Evolutionary conservation across 2,113 vertebrate genomes (phyloP), one percentile per base, ranked within the genome.

Genomic region (Speoplatyrhinus poulsoni): DNA sequence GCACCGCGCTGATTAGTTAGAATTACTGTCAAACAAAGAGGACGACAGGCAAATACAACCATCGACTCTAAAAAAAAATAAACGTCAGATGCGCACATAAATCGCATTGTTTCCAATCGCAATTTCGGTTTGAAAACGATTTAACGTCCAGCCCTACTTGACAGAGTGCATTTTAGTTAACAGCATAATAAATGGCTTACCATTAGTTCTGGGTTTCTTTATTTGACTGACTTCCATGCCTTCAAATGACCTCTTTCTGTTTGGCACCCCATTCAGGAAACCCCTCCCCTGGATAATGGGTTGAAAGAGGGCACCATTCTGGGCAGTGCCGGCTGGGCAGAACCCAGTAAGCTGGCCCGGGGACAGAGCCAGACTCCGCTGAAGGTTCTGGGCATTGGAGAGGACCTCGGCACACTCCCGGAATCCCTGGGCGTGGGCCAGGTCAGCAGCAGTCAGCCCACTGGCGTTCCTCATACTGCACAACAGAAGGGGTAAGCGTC

Each of bases 381-480:
- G 91, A 80, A 90, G 93, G 85, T 95, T 97, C 93, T 96, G 97
- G 87, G 96, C 93, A 92, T 95, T 96, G 93, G 95, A 94, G 85
- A 99, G 96, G 92, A 97, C 94, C 91, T 94, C 95, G 80, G 96
- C 93, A 74, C 98, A 98, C 85, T 98, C 95, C 76, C 88, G 94
- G 94, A 99, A 99, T 77, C 98, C 98, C 93, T 99, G 98, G 90
- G 96, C 95, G 80, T 95, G 95, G 87, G 98, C 98, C 94, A 99
- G 95, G 92, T 99, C 96, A 82, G 97, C 98, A 85, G 96, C 95
- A 15, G 96, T 97, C 96, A 98, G 94, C 93, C 96, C 98, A 93
- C 94, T 96, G 93, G 96, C 96, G 93, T 98, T 99, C 94, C 96
- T 97, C 89, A 98, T 94, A 94, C 98, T 99, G 96, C 83, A 91